Evolutionary conservation across 2,888 invertebrate genomes (phyloP), one percentile per base, ranked within the genome.

Genomic region (Phyto melanocephala): DNA sequence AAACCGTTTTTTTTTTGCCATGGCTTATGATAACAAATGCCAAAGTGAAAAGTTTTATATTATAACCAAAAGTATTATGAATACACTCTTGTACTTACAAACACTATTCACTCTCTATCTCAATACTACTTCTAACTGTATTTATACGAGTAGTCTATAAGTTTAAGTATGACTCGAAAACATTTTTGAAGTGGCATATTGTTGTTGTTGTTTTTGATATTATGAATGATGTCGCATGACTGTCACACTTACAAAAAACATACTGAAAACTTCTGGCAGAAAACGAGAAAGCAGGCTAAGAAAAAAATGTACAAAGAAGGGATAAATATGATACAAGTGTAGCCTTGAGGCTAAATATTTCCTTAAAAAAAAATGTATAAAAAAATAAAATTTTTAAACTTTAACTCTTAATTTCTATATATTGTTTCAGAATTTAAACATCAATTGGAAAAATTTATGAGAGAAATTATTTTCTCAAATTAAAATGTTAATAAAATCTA

Each of bases 171-270:
- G 70, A 65, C 50, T 58, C 5, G 33, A 71, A 63, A 75, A 58
- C 42, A 79, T 45, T 65, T 72, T 70, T 78, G 50, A 75, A 75
- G 74, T 65, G 74, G 40, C 70, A 75, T 75, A 82, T 75, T 62
- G 60, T n/a, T 58, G 28, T 50, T 58, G 52, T n/a, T 15, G 15
- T 47, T 24, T 1, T 50, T 72, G 45, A 47, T 62, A 56, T 67
- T 37, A 60, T 65, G 56, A 81, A 50, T 82, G 79, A 79, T 82
- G 79, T 63, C 79, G 62, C 13, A 62, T 75, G 81, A 78, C 72
- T 81, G 77, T 75, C 68, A 75, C 65, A 65, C 65, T 79, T 74
- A 52, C 78, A 78, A 77, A 52, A 77, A 63, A 80, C 78, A 63
- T 81, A 74, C 33, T 11, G 13, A 75, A 79, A 81, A 79, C 58